Evolutionary conservation across 2,113 vertebrate genomes (phyloP).

Genomic region (Toxotes chatareus): DNA sequence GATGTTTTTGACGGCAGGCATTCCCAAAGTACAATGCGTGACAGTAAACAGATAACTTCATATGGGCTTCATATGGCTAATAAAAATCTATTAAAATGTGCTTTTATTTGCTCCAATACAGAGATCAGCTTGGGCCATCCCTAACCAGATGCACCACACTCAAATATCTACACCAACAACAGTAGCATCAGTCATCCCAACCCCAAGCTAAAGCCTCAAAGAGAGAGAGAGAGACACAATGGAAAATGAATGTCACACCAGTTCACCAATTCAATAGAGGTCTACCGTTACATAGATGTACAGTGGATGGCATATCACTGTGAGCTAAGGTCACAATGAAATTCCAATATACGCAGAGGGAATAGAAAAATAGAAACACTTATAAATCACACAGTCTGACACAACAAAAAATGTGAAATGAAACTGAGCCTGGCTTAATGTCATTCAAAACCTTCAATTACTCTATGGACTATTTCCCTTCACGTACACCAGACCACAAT

Average conservation of each 20-base stretch:
- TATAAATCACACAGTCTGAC: not conserved
- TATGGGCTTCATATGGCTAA: constrained; percentile 1
- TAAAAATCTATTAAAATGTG: constrained; percentile 10
- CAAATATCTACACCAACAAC: constrained; percentile 1
- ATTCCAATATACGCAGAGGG: not conserved
- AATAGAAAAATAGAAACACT: not conserved
- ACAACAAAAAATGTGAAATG: not conserved
- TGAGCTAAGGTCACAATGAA: not conserved
- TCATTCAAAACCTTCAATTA: constrained; percentile 1
- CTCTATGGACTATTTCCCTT: not conserved
- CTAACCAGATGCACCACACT: constrained; percentile 7
- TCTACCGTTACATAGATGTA: not conserved
- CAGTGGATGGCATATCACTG: not conserved
- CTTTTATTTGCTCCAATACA: not conserved
- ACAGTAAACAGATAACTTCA: constrained; percentile 2
- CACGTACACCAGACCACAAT: not conserved
- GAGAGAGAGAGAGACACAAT: constrained; percentile 5
- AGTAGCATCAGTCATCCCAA: constrained; percentile 6
- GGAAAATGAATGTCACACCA: constrained; percentile 35
- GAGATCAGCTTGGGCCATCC: not conserved
- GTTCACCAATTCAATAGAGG: constrained; percentile 16
- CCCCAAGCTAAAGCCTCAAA: not conserved
- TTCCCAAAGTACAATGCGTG: not conserved
- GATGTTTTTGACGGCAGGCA: constrained; percentile 20
- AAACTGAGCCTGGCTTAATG: not conserved